Evolutionary conservation across 2,113 vertebrate species (phyloP).

Genomic region (Sciurus niger): DNA sequence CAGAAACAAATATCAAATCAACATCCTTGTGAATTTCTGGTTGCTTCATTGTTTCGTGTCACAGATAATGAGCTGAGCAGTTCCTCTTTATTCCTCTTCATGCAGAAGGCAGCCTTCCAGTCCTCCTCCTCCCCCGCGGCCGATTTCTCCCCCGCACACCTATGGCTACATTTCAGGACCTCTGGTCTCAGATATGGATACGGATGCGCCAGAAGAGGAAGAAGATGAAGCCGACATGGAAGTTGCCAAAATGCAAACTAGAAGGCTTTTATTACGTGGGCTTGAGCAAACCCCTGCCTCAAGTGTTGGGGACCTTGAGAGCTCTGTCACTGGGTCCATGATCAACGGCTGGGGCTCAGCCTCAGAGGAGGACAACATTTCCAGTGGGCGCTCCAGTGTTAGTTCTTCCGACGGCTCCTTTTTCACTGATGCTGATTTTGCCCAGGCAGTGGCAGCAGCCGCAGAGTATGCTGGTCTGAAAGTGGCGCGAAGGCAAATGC

Average conservation of each 20-base stretch:
- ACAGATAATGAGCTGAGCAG: conserved; percentile 4
- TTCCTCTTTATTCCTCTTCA: conserved; percentile 9
- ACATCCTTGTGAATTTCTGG: neutral
- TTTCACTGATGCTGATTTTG: conserved; percentile 99
- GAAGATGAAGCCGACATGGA: conserved; percentile 95
- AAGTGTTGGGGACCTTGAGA: conserved; percentile 98
- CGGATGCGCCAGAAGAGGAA: conserved; percentile 94
- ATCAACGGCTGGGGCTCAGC: conserved; percentile 99
- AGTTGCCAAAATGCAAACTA: conserved; percentile 95
- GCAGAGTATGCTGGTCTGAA: conserved; percentile 97
- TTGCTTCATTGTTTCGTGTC: rapidly evolving
- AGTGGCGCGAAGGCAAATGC: conserved; percentile 94
- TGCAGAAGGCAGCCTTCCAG: conserved; percentile 94
- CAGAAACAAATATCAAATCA: neutral
- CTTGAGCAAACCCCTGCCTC: conserved; percentile 98
- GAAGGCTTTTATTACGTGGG: conserved; percentile 94
- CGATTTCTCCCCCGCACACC: conserved; percentile 96
- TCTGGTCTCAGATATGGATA: conserved; percentile 95
- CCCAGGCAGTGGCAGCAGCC: conserved; percentile 97
- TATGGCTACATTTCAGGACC: conserved; percentile 98
- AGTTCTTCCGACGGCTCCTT: conserved; percentile 99
- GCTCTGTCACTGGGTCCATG: conserved; percentile 99
- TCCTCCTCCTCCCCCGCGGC: conserved; percentile 95
- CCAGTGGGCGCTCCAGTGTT: conserved; percentile 97
- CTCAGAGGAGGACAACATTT: conserved; percentile 98